Evolutionary conservation across 2,888 invertebrate species (phyloP).

Genomic region (Tenthredo amoena): DNA sequence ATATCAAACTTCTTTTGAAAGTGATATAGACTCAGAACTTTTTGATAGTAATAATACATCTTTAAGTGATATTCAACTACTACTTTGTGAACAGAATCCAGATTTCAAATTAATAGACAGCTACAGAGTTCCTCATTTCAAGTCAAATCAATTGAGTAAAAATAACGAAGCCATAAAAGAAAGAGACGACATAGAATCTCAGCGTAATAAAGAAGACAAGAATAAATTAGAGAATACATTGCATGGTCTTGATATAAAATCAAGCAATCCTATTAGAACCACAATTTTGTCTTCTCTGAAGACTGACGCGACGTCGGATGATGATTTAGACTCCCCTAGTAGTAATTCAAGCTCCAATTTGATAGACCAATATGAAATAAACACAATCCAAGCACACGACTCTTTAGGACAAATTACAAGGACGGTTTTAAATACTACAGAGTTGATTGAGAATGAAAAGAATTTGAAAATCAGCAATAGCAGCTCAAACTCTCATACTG

Average conservation of each 20-base stretch:
- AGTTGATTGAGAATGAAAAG: constrained; percentile 61
- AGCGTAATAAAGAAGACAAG: background rate
- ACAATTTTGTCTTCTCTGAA: background rate
- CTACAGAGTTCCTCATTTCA: background rate
- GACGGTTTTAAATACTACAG: constrained; percentile 35
- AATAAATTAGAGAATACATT: background rate
- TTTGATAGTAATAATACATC: background rate
- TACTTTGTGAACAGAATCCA: background rate
- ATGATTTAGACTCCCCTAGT: constrained; percentile 1
- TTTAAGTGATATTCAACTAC: background rate
- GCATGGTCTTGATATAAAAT: background rate
- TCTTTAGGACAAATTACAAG: background rate
- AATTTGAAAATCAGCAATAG: constrained; percentile 59
- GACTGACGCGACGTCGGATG: background rate
- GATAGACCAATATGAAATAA: constrained; percentile 13
- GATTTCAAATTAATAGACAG: background rate
- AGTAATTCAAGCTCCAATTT: constrained; percentile 3
- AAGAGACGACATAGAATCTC: background rate
- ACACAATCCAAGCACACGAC: background rate
- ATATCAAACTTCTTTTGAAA: background rate
- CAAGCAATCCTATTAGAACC: background rate
- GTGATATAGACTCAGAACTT: background rate
- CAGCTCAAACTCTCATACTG: constrained; percentile 11
- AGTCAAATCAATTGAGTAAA: background rate
- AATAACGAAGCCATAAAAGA: background rate